Percentiles rank a stretch among this genome's conserved stretches.
phyloP scores from a whole-genome alignment of 2,113 vertebrate genomes.

The Heterochromis multidens region DNA sequence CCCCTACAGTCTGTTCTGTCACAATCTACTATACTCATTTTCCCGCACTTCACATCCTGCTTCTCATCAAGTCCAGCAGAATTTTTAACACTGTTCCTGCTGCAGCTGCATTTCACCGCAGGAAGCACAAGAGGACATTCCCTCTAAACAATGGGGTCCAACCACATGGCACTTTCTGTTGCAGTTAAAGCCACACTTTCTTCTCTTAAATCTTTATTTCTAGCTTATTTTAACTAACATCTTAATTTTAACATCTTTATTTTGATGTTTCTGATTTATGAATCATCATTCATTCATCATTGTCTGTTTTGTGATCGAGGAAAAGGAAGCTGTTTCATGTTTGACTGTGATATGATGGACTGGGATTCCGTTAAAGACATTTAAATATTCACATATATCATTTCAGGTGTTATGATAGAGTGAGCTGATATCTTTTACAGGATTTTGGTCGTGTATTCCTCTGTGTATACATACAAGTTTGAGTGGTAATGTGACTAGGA shows the following conservation, averaged over 20 bases:
- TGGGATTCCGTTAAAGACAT: background rate
- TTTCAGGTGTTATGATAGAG: background rate
- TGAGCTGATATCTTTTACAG: background rate
- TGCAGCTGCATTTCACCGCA: constrained; percentile 41
- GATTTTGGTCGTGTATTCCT: background rate
- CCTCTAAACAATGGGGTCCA: constrained; percentile 43
- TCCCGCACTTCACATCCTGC: constrained; percentile 45
- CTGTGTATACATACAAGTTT: background rate
- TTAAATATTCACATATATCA: background rate
- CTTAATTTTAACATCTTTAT: no score
- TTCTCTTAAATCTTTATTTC: background rate
- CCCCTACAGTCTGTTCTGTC: background rate
- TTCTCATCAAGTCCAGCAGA: constrained; percentile 22
- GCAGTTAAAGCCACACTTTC: background rate
- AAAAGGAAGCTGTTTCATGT: background rate
- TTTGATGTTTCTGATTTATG: background rate
- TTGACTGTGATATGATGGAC: background rate
- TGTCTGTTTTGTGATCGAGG: background rate
- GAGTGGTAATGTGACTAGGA: background rate
- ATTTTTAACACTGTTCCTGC: background rate
- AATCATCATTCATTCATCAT: rapidly evolving
- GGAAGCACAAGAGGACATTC: constrained; percentile 41
- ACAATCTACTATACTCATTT: background rate
- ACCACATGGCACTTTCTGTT: background rate
- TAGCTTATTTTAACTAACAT: no score